phyloP scores from a whole-genome alignment of 2,113 vertebrate species.

The Microtus richardsoni region DNA sequence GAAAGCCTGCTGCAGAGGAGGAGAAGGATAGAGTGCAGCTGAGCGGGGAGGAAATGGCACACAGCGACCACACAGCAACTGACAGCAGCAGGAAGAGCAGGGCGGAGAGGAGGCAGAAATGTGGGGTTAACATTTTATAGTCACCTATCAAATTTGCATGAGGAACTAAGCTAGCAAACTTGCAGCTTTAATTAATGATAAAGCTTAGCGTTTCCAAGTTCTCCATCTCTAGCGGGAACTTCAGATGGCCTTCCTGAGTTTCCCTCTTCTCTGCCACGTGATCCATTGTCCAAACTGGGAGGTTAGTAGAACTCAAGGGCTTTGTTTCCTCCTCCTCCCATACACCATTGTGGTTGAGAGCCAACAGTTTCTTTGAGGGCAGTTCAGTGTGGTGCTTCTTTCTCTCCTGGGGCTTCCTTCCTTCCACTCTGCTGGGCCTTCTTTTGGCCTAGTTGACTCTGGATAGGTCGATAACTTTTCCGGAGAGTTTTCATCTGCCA shows the following conservation, averaged over 20 bases:
- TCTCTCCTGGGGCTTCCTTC: background rate
- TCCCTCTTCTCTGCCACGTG: background rate
- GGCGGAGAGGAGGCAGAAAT: slow-evolving; percentile 45
- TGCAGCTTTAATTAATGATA: slow-evolving; percentile 7
- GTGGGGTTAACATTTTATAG: slow-evolving; percentile 56
- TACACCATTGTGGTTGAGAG: background rate
- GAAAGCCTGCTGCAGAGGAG: slow-evolving; percentile 49
- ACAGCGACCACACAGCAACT: background rate
- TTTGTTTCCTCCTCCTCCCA: background rate
- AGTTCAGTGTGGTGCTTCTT: background rate
- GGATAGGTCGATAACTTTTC: background rate
- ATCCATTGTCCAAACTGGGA: background rate
- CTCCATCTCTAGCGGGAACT: background rate
- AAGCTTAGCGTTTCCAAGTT: background rate
- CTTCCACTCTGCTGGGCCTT: background rate
- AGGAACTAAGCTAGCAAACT: slow-evolving; percentile 40
- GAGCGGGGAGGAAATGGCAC: slow-evolving; percentile 58
- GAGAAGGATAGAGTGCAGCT: slow-evolving; percentile 64
- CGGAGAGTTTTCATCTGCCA: background rate
- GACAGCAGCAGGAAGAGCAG: background rate
- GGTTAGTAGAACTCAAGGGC: background rate
- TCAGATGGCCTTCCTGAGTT: background rate
- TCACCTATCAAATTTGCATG: slow-evolving; percentile 47
- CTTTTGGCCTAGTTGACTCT: background rate
- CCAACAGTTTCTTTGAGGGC: background rate